Evolutionary conservation across 1,140 invertebrate species (phyloP), one percentile per base, ranked within the genome.

Genomic region (Panonychus citri): DNA sequence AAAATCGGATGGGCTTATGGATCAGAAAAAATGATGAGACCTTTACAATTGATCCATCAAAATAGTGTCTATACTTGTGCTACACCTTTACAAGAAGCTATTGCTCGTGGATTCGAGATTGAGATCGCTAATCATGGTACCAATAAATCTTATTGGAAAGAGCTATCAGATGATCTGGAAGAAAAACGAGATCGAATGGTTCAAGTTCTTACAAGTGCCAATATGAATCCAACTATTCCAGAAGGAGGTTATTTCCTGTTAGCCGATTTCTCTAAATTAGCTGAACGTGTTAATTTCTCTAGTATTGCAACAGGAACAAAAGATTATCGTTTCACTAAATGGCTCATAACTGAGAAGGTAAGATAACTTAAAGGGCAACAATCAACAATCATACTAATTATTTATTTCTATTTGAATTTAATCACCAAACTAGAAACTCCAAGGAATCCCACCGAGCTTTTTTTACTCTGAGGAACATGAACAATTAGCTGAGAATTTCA

Each of bases 171-270:
- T 21, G 83, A 90, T 66, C 70, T 97, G 25, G 60, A 78, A 58
- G 71, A 77, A 12, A 96, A 97, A 70, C 70, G 89, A 24, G 83
- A 96, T 65, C 80, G 72, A 60, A 79, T 96, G 71, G 81, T 78
- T 0, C 79, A 52, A n/a, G 34, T 59, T 17, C 28, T 59, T 7
- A 37, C 17, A 0, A 80, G 87, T 3, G 77, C 80, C 53, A 89
- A 88, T 0, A 83, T 97, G 77, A 77, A 77, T n/a, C 88, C 90
- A 0, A 87, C 84, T 1, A 74, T 94, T 50, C 93, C 93, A 0
- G 84, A 96, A 56, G 90, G 85, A 15, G 91, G 91, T 0, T 97
- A 95, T 69, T 96, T 97, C 67, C 85, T 98, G 75, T 65, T 96
- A 13, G 87, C 85, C 3, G 84, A 96, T 68, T 91, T 85, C 78